Base-by-base conservation (phyloP, 2,797 vertebrate species). In the Tachyglossus aculeatus region DNA sequence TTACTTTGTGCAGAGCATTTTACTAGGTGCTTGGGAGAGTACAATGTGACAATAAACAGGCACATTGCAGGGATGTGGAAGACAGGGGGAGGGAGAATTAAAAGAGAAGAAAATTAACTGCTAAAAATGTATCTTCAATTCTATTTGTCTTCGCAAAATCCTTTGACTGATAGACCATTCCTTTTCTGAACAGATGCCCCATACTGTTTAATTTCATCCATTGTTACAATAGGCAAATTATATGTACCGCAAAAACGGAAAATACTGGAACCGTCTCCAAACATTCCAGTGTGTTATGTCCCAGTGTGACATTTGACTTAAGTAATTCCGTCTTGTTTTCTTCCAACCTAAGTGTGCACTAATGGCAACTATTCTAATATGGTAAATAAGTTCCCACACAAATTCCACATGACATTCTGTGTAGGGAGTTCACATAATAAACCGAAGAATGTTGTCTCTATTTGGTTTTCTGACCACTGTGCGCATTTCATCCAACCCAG, bases 341-440 rank as follows among this genome's bases (percentile, higher is more conserved):
- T 59, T 52, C 40, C 45, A 59, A 65, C 74, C 61, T 75, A 67
- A 50, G 55, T 18, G 2, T 43, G 69, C 58, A 56, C 39, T 71
- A 82, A 79, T 84, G 82, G 53, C 58, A 61, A 62, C 78, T 79
- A 87, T 67, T 58, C 77, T 74, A 43, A 77, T 77, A 82, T 67
- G 70, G 86, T 88, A 89, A 92, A 85, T 89, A 91, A 77, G 84
- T 86, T 88, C 93, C 93, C 91, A 90, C 93, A 86, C 89, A 79
- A 82, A 93, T 94, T 93, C 91, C 74, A 84, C 73, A 57, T 72
- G 71, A 71, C 75, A 62, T 60, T 2, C 25, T 63, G 16, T 82
- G 92, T 91, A 84, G 91, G 88, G 86, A 83, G 84, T 75, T 80
- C 73, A 70, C 77, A 73, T 86, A 90, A 90, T 88, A 77, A 86